Percentiles rank a stretch among this genome's conserved stretches.
Conservation (phyloP, 1,140 invertebrate genomes). For the Cephus cinctus region DNA sequence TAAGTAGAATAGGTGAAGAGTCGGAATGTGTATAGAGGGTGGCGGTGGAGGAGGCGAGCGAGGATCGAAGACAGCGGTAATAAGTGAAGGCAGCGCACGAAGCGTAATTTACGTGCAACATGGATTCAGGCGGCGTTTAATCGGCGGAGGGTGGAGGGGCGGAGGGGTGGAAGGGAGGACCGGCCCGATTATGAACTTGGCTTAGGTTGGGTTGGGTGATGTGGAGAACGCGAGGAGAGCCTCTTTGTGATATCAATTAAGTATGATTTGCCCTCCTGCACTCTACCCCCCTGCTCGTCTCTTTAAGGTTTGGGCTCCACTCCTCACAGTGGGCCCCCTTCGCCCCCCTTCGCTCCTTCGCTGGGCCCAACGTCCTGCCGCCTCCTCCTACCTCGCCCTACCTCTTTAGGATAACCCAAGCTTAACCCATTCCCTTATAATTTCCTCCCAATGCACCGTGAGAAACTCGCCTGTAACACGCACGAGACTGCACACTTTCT, state of each 20-base stretch:
- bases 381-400: slow-evolving; percentile 9
- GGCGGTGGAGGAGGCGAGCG: slow-evolving; percentile 11
- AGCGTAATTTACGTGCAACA: slow-evolving; percentile 46
- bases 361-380: no score
- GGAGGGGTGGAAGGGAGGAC: background rate
- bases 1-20: slow-evolving; percentile 8
- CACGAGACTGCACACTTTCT: no score
- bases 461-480: slow-evolving; percentile 53
- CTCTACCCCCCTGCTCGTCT: slow-evolving; percentile 6
- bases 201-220: slow-evolving; percentile 33
- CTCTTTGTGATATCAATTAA: slow-evolving; percentile 51
- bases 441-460: slow-evolving; percentile 54
- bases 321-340: background rate
- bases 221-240: slow-evolving; percentile 22
- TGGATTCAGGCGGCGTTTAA: slow-evolving; percentile 43
- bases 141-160: slow-evolving; percentile 13
- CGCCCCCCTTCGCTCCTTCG: slow-evolving; percentile 3
- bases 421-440: slow-evolving; percentile 54
- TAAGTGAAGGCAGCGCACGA: slow-evolving; percentile 33
- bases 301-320: no score
- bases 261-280: slow-evolving; percentile 39
- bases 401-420: slow-evolving; percentile 35
- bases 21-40: slow-evolving; percentile 9
- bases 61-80: slow-evolving; percentile 35
- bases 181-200: slow-evolving; percentile 42